A percentile compares a stretch with the other conserved stretches of the same genome.
These are phyloP conservation scores for Tachyglossus aculeatus DNA, from an alignment of 2,797 vertebrate species.

Conservation along the genomic window DNA sequence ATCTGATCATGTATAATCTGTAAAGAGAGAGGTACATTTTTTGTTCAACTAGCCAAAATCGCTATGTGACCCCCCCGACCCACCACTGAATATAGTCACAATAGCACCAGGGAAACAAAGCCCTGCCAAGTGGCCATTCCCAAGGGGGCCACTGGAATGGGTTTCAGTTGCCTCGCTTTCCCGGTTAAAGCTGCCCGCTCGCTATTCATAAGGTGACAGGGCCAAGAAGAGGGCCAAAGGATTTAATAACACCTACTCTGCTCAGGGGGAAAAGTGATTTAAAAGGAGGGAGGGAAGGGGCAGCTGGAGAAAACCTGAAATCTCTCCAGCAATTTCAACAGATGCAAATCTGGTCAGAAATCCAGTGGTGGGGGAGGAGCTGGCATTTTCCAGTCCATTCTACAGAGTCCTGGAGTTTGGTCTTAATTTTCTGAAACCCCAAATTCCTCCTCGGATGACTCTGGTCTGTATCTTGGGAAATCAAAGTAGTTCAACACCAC, in stretches of 20 bases:
- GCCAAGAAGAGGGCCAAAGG: neutral
- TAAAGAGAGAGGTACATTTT: constrained; percentile 15
- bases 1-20: constrained; percentile 98
- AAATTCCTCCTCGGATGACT: neutral
- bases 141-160: neutral
- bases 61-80: too few relatives aligned
- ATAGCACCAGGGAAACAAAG: neutral
- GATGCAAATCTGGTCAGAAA: neutral
- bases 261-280: neutral
- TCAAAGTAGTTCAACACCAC: neutral
- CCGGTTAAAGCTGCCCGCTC: neutral
- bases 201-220: neutral
- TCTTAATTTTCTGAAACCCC: too few relatives aligned
- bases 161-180: too few relatives aligned
- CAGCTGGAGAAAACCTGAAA: neutral
- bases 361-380: neutral
- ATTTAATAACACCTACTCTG: too few relatives aligned
- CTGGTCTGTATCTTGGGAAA: rapidly evolving
- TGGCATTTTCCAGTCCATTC: neutral
- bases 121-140: neutral
- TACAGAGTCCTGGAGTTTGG: neutral
- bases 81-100: neutral
- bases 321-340: neutral
- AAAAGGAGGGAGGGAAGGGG: neutral
- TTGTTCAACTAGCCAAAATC: neutral